phyloP scores from a whole-genome alignment of 2,113 vertebrate species.

The Lutjanus erythropterus region DNA sequence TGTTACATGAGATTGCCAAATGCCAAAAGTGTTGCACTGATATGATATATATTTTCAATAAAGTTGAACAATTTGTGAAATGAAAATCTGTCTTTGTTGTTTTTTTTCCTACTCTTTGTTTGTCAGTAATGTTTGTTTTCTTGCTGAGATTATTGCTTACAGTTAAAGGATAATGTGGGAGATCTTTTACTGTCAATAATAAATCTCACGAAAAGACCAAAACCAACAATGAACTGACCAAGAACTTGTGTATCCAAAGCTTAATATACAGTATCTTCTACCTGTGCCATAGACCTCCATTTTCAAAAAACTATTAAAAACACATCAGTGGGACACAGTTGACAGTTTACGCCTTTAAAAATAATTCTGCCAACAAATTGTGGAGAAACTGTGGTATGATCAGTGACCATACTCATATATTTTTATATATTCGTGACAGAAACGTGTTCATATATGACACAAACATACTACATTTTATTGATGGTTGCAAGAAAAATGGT shows the following conservation, averaged over 20 bases:
- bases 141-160: background rate
- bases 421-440: too few species aligned
- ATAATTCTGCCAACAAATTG: too few species aligned
- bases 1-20: constrained; percentile 27
- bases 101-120: constrained; percentile 21
- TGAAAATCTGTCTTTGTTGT: constrained; percentile 26
- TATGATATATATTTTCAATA: constrained; percentile 61
- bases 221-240: background rate
- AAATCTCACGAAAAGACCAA: background rate
- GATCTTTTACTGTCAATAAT: background rate
- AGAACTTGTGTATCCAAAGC: background rate
- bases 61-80: constrained; percentile 58
- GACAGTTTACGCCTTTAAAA: too few species aligned
- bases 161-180: background rate
- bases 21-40: constrained; percentile 18
- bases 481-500: too few species aligned
- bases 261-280: background rate
- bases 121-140: constrained; percentile 8
- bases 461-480: too few species aligned
- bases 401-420: too few species aligned
- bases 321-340: too few species aligned
- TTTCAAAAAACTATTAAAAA: background rate
- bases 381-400: too few species aligned
- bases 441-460: too few species aligned
- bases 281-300: background rate